Base-by-base conservation (phyloP, 2,797 vertebrate genomes). In the Schizopygopsis pylzovi region DNA sequence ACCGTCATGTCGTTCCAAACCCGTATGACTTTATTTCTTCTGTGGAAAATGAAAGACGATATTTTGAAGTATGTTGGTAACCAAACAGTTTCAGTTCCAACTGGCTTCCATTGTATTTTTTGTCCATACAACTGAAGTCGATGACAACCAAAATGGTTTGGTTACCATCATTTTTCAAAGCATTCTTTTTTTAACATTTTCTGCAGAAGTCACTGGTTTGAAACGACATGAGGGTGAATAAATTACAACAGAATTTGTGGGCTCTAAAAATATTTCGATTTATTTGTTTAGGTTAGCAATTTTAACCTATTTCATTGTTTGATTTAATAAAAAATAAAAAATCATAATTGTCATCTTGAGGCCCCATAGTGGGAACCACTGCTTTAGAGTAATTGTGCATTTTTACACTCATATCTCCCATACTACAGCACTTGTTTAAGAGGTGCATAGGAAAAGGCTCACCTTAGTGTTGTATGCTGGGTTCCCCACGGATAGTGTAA, bases 381-480 rank as follows among this genome's bases (percentile, higher is more conserved):
- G 9, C 33, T 28, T 43, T 68, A 15, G 63, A 39, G 18, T 54
- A 15, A 56, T n/a, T 39, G 28, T 70, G 6, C 9, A 82, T n/a
- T 61, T 76, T 28, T 25, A 43, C 18, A 13, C 78, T 5, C 4
- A 15, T 16, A 65, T 63, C 78, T 65, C 8, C 41, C 8, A 47
- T 49, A 20, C 15, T 20, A 11, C 59, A 25, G 13, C 4, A 20
- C 9, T 67, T 68, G 13, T 12, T 61, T 25, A 28, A 52, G 43
- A 49, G 16, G 12, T 70, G 28, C 16, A 22, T 4, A 54, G 25
- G 49, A 71, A 72, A 72, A 37, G 15, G 1, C 47, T 82, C 28
- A 91, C 92, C 77, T 87, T 88, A 47, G 82, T 85, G 85, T 67
- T 90, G 77, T 79, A 90, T 7, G 82, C 63, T 16, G 85, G 13